Conservation (phyloP, 2,797 vertebrate species). For the Chlorospingus flavigularis region DNA sequence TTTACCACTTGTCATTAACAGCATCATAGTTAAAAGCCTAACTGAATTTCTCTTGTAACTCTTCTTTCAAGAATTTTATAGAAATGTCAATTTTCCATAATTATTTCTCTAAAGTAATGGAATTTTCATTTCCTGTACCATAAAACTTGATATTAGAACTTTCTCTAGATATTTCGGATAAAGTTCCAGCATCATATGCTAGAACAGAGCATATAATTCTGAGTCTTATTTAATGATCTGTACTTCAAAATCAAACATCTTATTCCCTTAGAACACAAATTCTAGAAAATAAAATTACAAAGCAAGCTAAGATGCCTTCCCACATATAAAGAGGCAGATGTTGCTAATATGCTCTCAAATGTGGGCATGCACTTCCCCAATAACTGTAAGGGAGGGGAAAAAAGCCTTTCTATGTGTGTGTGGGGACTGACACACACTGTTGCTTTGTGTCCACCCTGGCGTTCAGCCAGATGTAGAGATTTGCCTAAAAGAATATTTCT, state of each 20-base stretch:
- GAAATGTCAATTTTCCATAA: neutral
- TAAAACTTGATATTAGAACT: neutral
- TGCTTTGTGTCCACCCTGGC: rapidly evolving
- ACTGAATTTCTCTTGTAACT: neutral
- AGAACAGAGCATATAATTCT: neutral
- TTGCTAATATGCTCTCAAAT: neutral
- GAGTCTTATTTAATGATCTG: neutral
- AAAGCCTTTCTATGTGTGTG: neutral
- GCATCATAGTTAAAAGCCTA: neutral
- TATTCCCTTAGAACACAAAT: neutral
- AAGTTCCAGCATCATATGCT: neutral
- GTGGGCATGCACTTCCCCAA: neutral
- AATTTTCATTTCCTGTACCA: neutral
- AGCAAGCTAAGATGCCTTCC: neutral
- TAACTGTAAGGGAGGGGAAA: neutral
- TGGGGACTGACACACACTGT: neutral
- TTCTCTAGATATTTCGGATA: neutral
- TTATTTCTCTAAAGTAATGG: neutral
- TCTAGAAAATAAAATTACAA: neutral
- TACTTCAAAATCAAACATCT: neutral
- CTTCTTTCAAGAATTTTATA: neutral
- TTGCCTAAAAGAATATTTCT: neutral
- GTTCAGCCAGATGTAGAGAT: neutral
- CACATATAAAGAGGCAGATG: neutral
- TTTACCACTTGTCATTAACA: neutral